A percentile compares a stretch with the other conserved stretches of the same genome.
Conservation (phyloP, 2,113 vertebrate species). For the Siniperca chuatsi region DNA sequence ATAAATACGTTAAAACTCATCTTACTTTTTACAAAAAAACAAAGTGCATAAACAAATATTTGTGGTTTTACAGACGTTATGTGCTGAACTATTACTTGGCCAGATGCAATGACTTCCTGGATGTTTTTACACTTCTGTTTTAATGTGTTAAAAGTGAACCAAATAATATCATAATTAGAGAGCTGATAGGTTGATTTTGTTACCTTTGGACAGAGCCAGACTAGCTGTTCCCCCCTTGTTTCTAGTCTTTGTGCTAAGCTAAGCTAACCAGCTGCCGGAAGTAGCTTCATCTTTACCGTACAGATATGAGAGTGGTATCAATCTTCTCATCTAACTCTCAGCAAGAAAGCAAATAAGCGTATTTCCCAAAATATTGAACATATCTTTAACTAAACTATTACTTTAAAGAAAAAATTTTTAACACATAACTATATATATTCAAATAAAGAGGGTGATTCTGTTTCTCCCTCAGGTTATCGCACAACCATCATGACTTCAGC, state of each 20-base stretch:
- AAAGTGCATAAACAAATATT: background rate
- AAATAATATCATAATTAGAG: too few relatives aligned
- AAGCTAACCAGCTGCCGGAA: background rate
- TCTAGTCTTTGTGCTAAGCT: background rate
- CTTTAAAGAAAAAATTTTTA: background rate
- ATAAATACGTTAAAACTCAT: background rate
- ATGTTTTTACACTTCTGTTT: background rate
- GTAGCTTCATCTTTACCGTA: background rate
- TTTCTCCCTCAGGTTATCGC: constrained; percentile 80
- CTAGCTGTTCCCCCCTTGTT: background rate
- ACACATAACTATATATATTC: constrained; percentile 32
- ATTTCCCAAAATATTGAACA: constrained; percentile 11
- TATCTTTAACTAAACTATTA: background rate
- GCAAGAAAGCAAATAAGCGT: background rate
- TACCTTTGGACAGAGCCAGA: background rate
- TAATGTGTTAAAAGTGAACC: background rate
- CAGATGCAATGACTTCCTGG: background rate
- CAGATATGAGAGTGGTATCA: background rate
- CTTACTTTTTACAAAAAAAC: background rate
- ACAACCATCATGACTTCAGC: constrained; percentile 61
- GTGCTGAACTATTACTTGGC: background rate
- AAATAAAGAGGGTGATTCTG: constrained; percentile 81
- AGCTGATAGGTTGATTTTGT: background rate
- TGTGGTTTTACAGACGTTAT: background rate
- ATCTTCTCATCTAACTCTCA: background rate